Evolutionary conservation across 1,140 invertebrate genomes (phyloP).

Genomic region (Penaeus japonicus): DNA sequence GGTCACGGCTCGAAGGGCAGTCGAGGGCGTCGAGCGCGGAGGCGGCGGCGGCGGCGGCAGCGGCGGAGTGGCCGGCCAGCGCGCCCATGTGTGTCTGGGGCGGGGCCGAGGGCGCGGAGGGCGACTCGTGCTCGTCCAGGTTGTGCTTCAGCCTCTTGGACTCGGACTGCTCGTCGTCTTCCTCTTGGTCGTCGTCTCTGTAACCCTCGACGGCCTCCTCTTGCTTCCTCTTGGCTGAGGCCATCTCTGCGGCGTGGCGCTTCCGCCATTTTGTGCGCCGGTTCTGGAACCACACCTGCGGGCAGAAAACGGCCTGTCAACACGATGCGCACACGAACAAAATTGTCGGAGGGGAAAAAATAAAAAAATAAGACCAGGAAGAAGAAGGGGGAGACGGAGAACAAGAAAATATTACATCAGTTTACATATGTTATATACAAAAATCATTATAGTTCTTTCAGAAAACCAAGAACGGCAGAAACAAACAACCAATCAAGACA

Average conservation of each 20-base stretch:
- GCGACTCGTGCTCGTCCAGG: not conserved
- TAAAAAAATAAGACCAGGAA: too few relatives aligned
- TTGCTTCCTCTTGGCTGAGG: constrained; percentile 94
- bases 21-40: constrained; percentile 23
- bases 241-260: constrained; percentile 99
- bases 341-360: constrained; percentile 39
- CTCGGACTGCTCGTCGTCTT: constrained; percentile 33
- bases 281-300: constrained; percentile 99
- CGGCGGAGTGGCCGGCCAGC: constrained; percentile 1
- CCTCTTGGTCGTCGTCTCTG: constrained; percentile 69
- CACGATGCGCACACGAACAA: too few relatives aligned
- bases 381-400: too few relatives aligned
- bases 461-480: too few relatives aligned
- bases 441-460: too few relatives aligned
- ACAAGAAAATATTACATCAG: too few relatives aligned
- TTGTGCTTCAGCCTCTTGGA: constrained; percentile 40
- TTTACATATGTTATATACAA: too few relatives aligned
- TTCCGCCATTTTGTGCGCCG: constrained; percentile 99
- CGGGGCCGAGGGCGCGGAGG: not conserved
- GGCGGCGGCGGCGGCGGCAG: constrained; percentile 16
- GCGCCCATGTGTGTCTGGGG: not conserved
- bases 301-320: constrained; percentile 56
- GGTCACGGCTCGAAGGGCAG: constrained; percentile 22
- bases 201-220: constrained; percentile 85
- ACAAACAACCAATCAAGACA: too few relatives aligned